These are phyloP conservation scores for Montipora capitata DNA, from an alignment of 92 coral and sea anemone genomes.

Conservation along the genomic window DNA sequence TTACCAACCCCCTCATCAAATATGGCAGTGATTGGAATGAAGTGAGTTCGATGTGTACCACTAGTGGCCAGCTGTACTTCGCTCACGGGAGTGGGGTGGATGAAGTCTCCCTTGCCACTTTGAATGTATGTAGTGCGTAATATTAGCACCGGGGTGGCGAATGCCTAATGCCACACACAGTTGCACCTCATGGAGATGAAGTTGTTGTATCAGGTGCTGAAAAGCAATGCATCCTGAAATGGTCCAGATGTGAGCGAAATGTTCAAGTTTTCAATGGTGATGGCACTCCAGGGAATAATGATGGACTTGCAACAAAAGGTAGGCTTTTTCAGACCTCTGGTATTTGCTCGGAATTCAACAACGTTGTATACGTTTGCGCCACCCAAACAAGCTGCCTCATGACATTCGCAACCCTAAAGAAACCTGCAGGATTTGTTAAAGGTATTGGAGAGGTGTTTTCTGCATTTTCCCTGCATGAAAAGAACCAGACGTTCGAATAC, in stretches of 20 bases:
- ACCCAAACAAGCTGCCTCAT: conserved; percentile 45
- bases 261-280: conserved; percentile 46
- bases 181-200: conserved; percentile 53
- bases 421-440: conserved; percentile 31
- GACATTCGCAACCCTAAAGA: conserved; percentile 40
- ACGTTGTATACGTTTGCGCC: conserved; percentile 42
- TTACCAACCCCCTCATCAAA: conserved; percentile 25
- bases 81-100: conserved; percentile 3
- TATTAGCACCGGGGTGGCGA: conserved; percentile 21
- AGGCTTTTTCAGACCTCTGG: conserved; percentile 4
- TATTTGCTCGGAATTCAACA: not conserved
- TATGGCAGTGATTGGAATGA: conserved; percentile 42
- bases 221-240: conserved; percentile 52
- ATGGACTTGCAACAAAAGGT: conserved; percentile 51
- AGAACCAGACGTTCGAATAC: conserved; percentile 32
- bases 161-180: conserved; percentile 29
- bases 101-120: conserved; percentile 26
- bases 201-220: conserved; percentile 25
- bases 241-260: conserved; percentile 21
- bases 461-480: conserved; percentile 49
- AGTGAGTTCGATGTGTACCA: conserved; percentile 45
- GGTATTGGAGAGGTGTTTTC: conserved; percentile 50
- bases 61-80: conserved; percentile 19
- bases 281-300: conserved; percentile 44
- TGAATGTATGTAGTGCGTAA: conserved; percentile 14